Conservation (phyloP, 2,888 invertebrate species). For the Drosophila quinaria region DNA sequence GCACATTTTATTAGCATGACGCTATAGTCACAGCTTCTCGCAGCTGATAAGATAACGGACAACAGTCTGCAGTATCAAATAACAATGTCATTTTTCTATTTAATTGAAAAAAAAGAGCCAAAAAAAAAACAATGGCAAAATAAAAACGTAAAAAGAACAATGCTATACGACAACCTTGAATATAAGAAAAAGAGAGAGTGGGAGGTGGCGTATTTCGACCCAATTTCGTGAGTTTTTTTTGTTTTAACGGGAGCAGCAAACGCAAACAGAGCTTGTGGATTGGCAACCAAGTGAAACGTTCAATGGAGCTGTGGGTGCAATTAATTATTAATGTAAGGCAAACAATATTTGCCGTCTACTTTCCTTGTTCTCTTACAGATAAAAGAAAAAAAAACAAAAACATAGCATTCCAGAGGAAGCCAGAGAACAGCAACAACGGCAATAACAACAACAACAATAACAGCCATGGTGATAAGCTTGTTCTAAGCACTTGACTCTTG, state of each 20-base stretch:
- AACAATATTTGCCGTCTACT: conserved; percentile 32
- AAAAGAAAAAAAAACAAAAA: conserved; percentile 19
- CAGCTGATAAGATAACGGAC: conserved; percentile 18
- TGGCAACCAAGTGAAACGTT: conserved; percentile 12
- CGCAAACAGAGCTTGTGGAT: conserved; percentile 25
- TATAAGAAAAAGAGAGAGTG: not conserved
- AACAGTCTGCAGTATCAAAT: conserved; percentile 7
- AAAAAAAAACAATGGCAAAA: not conserved
- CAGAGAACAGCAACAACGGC: not conserved
- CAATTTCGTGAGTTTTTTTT: not conserved
- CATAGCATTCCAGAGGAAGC: conserved; percentile 10
- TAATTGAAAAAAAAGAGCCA: not conserved
- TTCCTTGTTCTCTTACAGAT: conserved; percentile 47
- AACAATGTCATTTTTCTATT: conserved; percentile 13
- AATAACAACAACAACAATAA: conserved; percentile 3
- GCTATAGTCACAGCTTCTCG: conserved; percentile 4
- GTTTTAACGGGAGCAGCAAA: conserved; percentile 29
- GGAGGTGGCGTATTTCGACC: not conserved
- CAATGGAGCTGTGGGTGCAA: conserved; percentile 9
- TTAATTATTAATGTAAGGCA: conserved; percentile 61
- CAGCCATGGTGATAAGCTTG: conserved; percentile 40
- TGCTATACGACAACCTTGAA: conserved; percentile 24
- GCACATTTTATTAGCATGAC: not conserved
- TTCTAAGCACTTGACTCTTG: conserved; percentile 23
- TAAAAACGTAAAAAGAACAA: conserved; percentile 1